Percentiles rank a stretch among this genome's conserved stretches.
phyloP scores from a whole-genome alignment of 1,140 invertebrate species.

The Drosophila subobscura region DNA sequence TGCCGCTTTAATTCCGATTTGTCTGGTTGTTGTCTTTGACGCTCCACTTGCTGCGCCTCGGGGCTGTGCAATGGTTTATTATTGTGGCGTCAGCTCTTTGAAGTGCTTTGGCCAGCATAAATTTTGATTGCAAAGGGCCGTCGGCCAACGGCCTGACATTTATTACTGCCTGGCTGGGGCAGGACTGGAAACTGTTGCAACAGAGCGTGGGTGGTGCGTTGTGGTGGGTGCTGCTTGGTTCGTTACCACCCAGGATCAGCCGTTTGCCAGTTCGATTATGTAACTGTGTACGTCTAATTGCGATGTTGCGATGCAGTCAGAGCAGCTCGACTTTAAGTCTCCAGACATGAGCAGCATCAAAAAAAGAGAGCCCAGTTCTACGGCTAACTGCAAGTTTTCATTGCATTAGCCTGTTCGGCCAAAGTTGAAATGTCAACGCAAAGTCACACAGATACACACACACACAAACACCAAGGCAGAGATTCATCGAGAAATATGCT shows the following conservation, averaged over 20 bases:
- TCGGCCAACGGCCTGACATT: conserved; percentile 42
- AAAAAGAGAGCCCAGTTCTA: conserved; percentile 17
- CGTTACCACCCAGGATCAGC: not conserved
- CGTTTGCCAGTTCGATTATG: conserved; percentile 27
- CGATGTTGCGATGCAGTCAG: conserved; percentile 5
- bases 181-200: too few relatives aligned
- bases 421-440: conserved; percentile 58
- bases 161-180: conserved; percentile 27
- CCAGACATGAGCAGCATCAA: not conserved
- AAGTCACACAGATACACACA: conserved; percentile 48
- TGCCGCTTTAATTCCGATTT: conserved; percentile 44
- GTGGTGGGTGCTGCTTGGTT: not conserved
- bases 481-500: conserved; percentile 44
- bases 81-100: conserved; percentile 48
- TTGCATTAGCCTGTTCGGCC: conserved; percentile 39
- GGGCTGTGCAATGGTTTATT: conserved; percentile 41
- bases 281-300: conserved; percentile 26
- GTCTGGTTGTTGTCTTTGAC: conserved; percentile 21
- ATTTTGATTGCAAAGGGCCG: conserved; percentile 43
- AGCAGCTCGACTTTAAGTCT: conserved; percentile 18
- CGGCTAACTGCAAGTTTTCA: conserved; percentile 44
- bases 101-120: conserved; percentile 33
- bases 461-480: conserved; percentile 10
- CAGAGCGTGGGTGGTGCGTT: not conserved
- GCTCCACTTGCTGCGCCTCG: conserved; percentile 28